Evolutionary conservation across 64 coral and sea anemone genomes (phyloP), one percentile per base, ranked within the genome.

Genomic region (Pocillopora damicornis): DNA sequence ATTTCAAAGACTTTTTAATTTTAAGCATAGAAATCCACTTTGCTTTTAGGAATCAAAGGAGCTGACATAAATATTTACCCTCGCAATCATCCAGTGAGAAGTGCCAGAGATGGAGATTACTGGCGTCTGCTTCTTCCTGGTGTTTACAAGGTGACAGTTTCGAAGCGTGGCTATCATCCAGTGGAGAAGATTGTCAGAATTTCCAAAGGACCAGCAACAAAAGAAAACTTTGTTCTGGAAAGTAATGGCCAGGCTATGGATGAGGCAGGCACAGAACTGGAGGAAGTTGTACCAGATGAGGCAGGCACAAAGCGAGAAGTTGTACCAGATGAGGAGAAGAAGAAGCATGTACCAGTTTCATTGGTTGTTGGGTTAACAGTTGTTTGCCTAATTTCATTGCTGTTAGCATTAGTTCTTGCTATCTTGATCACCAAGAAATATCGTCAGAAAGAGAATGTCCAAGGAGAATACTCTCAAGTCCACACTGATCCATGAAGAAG

Each of bases 91-190:
- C 25, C 79, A 18, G 87, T 98, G 22, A 89, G 30, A 61, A 89
- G 92, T 26, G 95, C 95, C 13, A 86, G 45, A 61, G 95, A 94
- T 91, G 95, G 95, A 2, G 95, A 98, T 61, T 98, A 91, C 75
- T 98, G 95, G 95, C 92, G 95, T 18, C 60, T 98, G 22, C 89
- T 98, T 36, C 34, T 80, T 58, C 92, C 89, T 13, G 92, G 95
- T 7, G 20, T 36, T 0, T 94, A 98, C 36, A 15, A 37, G 1
- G 84, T 98, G 1, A 74, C 17, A 59, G 95, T 94, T 15, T 13
- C 26, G 34, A 88, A 88, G 13, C 37, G 15, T 4, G 95, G 95
- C 5, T 90, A 98, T 79, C 20, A 74, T 56, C 63, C 91, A 2
- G 7, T 86, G 13, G 86, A 63, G 13, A 94, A 91, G 30, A 38